Evolutionary conservation across 2,113 vertebrate genomes (phyloP), one percentile per base, ranked within the genome.

Genomic region (Rhinogobius similis): DNA sequence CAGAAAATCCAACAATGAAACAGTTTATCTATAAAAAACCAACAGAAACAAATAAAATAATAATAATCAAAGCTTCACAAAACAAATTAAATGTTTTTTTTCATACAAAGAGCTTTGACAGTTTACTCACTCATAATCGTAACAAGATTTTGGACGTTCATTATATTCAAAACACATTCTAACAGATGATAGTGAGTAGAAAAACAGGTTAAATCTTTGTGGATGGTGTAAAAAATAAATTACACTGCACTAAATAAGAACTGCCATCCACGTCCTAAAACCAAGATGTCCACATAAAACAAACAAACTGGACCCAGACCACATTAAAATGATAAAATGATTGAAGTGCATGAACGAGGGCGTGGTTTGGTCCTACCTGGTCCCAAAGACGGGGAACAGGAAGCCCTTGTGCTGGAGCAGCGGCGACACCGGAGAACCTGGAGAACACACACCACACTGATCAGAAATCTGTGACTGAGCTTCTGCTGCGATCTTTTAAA

Each of bases 331-430:
- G 7, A 70, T 44, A 13, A 44, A 44, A 12, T 44, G 12, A 1
- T 3, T 36, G 8, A 36, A 36, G 8, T 8, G 32, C 8, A 3
- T 36, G 39, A 12, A 2, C 5, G 43, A 18, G 43, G 32, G n/a
- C n/a, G n/a, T n/a, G n/a, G n/a, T n/a, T n/a, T n/a, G n/a, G 1
- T 23, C 67, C 66, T 55, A 73, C 77, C 75, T 75, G 46, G 59
- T 4, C 46, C 87, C 75, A 65, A 89, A 85, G 64, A 86, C 53
- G 63, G 90, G 83, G 62, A 91, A 77, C 41, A 67, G 36, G 43
- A 68, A 21, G 27, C 82, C 65, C 12, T 76, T 38, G 10, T 70
- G 67, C 21, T 20, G 32, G 1, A 62, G 64, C 29, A 72, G 9
- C 0, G 59, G 69, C 58, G 69, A 63, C 29, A 72, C 90, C 90